Evolutionary conservation across 2,113 vertebrate species (phyloP).

Genomic region (Neolamprologus caudopunctatus): DNA sequence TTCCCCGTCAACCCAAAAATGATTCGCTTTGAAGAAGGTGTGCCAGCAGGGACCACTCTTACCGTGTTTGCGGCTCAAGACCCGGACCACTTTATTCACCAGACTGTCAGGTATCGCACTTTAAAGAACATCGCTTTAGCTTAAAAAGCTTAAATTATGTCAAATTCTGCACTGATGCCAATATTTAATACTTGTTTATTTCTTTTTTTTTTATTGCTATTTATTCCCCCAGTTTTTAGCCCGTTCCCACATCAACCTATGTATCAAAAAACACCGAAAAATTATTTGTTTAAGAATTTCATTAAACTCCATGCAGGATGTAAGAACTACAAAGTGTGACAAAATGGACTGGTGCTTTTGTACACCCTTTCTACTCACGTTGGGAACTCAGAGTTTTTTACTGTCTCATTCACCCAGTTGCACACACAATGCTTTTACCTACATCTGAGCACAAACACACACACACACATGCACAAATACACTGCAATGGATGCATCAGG

Average conservation of each 20-base stretch:
- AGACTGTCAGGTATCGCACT: slow-evolving; percentile 83
- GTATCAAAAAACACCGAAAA: fast-evolving
- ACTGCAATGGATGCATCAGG: not conserved
- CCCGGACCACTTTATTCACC: slow-evolving; percentile 82
- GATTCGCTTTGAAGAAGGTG: slow-evolving; percentile 91
- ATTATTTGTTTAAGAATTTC: not conserved
- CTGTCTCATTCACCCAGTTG: not conserved
- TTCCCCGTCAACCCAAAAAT: slow-evolving; percentile 90
- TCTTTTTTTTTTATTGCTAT: fast-evolving
- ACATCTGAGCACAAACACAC: not conserved
- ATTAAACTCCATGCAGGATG: not conserved
- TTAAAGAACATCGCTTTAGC: not conserved
- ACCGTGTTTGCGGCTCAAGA: slow-evolving; percentile 79
- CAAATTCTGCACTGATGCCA: not conserved
- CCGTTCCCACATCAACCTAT: fast-evolving
- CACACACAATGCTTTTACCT: not conserved
- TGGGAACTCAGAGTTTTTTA: not conserved
- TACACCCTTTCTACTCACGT: not conserved
- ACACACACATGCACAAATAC: not conserved
- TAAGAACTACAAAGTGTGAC: not conserved
- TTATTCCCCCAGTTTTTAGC: fast-evolving
- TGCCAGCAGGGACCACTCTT: slow-evolving; percentile 80
- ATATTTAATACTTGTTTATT: not conserved
- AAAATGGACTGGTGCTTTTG: not conserved
- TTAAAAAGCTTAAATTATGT: not conserved